A percentile compares a stretch with the other conserved stretches of the same genome.
Conservation (phyloP, 2,113 vertebrate species). For the Hippocampus guttulatus region DNA sequence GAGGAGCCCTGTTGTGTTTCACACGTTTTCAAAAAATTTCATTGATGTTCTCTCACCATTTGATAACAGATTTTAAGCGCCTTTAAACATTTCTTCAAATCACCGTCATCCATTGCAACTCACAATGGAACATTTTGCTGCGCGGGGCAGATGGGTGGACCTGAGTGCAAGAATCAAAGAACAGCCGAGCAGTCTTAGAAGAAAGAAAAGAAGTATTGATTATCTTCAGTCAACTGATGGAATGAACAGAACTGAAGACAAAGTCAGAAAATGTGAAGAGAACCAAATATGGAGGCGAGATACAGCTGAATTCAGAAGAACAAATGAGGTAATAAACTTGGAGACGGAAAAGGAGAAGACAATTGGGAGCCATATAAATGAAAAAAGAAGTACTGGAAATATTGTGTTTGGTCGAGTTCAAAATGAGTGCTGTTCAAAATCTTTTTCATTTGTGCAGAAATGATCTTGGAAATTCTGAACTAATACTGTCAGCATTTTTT, state of each 20-base stretch:
- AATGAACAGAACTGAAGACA: not conserved
- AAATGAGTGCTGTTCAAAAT: too few relatives aligned
- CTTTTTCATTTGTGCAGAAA: too few relatives aligned
- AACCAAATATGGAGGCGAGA: not conserved
- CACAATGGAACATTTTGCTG: not conserved
- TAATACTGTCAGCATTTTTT: too few relatives aligned
- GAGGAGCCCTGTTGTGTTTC: not conserved
- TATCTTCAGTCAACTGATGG: not conserved
- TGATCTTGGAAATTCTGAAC: too few relatives aligned
- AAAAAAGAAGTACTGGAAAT: too few relatives aligned
- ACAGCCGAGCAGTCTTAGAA: not conserved
- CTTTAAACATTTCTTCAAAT: not conserved
- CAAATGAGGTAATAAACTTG: not conserved
- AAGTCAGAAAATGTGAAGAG: not conserved
- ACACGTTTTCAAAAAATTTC: not conserved
- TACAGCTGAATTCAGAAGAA: not conserved
- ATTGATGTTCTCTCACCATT: not conserved
- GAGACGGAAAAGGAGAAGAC: not conserved
- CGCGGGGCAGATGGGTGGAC: too few relatives aligned
- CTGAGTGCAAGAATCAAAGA: constrained; percentile 1
- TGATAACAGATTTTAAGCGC: not conserved
- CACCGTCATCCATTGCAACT: not conserved
- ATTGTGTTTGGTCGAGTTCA: too few relatives aligned
- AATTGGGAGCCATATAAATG: too few relatives aligned
- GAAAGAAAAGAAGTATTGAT: not conserved